Evolutionary conservation across 2,888 invertebrate species (phyloP).

Genomic region (Limnephilus lunatus): DNA sequence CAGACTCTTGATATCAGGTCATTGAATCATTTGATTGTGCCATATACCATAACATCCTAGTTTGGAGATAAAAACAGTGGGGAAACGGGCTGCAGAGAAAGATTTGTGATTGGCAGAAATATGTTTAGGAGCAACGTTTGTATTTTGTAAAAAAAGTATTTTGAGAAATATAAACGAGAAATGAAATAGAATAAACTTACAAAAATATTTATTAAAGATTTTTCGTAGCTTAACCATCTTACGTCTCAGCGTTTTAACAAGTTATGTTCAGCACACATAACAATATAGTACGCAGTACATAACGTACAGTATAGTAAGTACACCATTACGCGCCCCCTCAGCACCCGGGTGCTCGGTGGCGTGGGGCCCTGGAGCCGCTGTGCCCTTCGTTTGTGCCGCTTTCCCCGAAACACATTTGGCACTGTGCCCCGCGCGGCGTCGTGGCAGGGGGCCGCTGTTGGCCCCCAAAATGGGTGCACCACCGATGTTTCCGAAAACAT

Average conservation of each 20-base stretch:
- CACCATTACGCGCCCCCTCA: background rate
- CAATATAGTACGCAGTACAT: background rate
- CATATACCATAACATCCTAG: no score
- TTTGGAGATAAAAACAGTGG: no score
- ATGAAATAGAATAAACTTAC: background rate
- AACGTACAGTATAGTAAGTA: background rate
- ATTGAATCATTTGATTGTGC: no score
- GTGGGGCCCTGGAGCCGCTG: background rate
- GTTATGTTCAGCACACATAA: background rate
- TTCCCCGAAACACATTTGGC: conserved; percentile 55
- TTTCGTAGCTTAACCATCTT: background rate
- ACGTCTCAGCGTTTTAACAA: background rate
- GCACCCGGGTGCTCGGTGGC: background rate
- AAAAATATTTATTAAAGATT: background rate
- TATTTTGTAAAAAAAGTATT: background rate
- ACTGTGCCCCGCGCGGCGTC: conserved; percentile 26
- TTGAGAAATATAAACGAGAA: background rate
- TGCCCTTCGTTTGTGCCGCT: conserved; percentile 21
- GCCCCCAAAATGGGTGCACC: background rate
- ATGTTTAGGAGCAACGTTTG: no score
- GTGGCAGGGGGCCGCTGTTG: conserved; percentile 24
- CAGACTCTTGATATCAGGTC: no score
- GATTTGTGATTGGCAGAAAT: background rate
- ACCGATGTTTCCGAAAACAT: background rate
- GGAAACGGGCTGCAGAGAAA: background rate